These are phyloP conservation scores for Drosophila suboccidentalis DNA, from an alignment of 2,888 invertebrate species.

Conservation along the genomic window DNA sequence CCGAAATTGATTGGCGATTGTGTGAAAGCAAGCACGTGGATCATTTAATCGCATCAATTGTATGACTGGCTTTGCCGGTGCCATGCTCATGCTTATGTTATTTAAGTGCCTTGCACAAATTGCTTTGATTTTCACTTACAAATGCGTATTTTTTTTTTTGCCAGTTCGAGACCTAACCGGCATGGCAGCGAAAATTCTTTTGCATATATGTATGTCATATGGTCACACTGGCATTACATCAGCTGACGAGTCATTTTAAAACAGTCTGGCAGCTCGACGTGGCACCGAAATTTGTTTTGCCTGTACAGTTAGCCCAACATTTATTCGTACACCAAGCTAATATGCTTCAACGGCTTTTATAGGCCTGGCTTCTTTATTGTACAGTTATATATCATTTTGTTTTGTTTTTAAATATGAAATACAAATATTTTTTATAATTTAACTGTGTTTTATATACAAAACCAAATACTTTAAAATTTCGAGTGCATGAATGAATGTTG, in stretches of 20 bases:
- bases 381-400: too few species aligned
- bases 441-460: too few species aligned
- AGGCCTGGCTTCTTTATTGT: too few species aligned
- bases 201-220: conserved; percentile 18
- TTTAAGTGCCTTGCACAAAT: conserved; percentile 18
- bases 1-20: conserved; percentile 34
- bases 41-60: conserved; percentile 53
- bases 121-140: conserved; percentile 13
- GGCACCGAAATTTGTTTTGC: too few species aligned
- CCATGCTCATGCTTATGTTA: conserved; percentile 47
- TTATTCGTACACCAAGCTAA: too few species aligned
- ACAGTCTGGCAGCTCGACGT: conserved; percentile 36
- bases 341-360: too few species aligned
- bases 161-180: conserved; percentile 42
- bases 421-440: too few species aligned
- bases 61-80: conserved; percentile 43
- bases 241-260: conserved; percentile 36
- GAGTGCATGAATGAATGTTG: neutral
- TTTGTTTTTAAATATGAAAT: too few species aligned
- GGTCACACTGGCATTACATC: conserved; percentile 48
- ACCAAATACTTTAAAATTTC: neutral
- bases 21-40: conserved; percentile 45
- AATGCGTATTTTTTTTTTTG: conserved; percentile 21
- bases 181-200: conserved; percentile 46
- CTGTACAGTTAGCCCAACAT: neutral